Evolutionary conservation across 2,888 invertebrate species (phyloP).

Genomic region (Octonoba sinensis): DNA sequence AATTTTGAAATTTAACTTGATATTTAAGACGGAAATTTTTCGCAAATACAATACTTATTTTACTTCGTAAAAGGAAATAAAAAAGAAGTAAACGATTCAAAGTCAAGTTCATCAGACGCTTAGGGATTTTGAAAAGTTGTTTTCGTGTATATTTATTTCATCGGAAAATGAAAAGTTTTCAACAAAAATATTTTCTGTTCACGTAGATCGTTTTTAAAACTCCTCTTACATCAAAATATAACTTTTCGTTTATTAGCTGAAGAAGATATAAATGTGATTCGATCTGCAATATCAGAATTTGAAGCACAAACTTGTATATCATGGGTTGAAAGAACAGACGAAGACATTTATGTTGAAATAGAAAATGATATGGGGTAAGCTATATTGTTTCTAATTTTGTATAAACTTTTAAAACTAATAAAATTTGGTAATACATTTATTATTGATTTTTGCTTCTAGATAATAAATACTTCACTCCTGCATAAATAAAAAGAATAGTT

Average conservation of each 20-base stretch:
- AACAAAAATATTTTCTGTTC: background rate
- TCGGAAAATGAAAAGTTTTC: too few species aligned
- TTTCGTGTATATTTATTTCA: too few species aligned
- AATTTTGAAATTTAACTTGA: too few species aligned
- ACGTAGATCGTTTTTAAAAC: background rate
- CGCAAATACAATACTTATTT: too few species aligned
- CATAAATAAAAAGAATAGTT: too few species aligned
- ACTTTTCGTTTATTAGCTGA: conserved; percentile 21
- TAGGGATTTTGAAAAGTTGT: too few species aligned
- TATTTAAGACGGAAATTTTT: too few species aligned
- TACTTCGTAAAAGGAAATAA: too few species aligned
- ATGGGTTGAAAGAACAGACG: conserved; percentile 53
- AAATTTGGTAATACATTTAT: background rate
- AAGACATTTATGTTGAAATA: conserved; percentile 48
- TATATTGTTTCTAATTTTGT: background rate
- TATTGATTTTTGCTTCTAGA: too few species aligned
- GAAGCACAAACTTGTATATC: conserved; percentile 37
- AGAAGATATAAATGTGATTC: conserved; percentile 27
- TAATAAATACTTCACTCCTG: too few species aligned
- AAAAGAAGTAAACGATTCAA: too few species aligned
- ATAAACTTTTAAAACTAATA: background rate
- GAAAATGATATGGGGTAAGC: conserved; percentile 42
- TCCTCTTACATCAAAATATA: background rate
- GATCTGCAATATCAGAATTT: conserved; percentile 43
- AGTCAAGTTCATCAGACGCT: too few species aligned